Evolutionary conservation across 2,797 vertebrate species (phyloP), one percentile per base, ranked within the genome.

Genomic region (Eutrigla gurnardus): DNA sequence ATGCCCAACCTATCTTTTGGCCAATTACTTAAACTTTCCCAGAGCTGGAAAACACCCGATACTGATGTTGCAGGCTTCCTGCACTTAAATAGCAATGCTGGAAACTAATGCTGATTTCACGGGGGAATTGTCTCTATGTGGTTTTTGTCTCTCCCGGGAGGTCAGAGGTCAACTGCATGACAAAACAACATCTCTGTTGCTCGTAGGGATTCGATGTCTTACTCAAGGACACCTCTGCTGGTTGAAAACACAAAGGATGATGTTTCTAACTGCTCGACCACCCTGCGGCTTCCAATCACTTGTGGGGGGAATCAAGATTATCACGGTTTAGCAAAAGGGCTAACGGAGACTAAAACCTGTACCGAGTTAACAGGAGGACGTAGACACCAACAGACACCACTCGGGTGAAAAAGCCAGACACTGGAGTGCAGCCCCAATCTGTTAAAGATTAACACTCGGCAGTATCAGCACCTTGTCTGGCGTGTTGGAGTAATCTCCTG

Each of bases 391-490:
- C 65, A 75, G 64, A 73, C 77, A 57, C 9, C 69, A 47, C 40
- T 33, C 61, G 53, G 76, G 83, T 60, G 65, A 81, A 76, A 76
- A 85, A n/a, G 63, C 42, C 74, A 79, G 68, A 83, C 74, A 40
- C 36, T 59, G 64, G 73, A 67, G 67, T 4, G 42, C 37, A 53
- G 77, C 62, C 55, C 70, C 79, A 88, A 83, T 89, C 88, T 91
- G 89, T 84, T 85, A 52, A 83, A 90, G 89, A 91, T 89, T 88
- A 92, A 86, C 88, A 45, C 82, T 67, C 52, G 3, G 60, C 80
- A 58, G 77, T 82, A 87, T 86, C 81, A 77, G 89, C 81, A 85
- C 82, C 87, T 84, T 70, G 89, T 87, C 88, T 88, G 82, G 66
- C 77, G 18, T 80, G 71, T 82, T 69, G 66, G 50, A 36, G 73